These are phyloP conservation scores for Thalassarche chlororhynchos DNA, from an alignment of 2,113 vertebrate species.

Conservation along the genomic window DNA sequence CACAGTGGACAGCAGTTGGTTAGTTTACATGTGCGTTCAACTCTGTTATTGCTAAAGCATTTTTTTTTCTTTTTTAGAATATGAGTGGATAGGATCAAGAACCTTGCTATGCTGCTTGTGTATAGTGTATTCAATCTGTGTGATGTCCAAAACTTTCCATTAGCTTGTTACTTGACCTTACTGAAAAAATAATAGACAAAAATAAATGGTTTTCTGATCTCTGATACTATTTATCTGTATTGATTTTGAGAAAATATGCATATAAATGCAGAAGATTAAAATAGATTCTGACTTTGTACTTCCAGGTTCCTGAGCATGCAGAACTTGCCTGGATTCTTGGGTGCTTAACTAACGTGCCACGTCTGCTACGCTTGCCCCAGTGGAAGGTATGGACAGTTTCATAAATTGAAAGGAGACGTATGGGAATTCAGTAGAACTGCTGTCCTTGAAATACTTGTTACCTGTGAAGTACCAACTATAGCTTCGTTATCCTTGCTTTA, in stretches of 20 bases:
- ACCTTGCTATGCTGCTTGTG: background rate
- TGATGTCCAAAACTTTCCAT: background rate
- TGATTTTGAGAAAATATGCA: background rate
- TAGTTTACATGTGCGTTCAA: background rate
- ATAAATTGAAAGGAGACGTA: background rate
- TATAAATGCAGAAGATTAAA: background rate
- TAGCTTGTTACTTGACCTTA: background rate
- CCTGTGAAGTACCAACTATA: background rate
- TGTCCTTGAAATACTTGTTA: background rate
- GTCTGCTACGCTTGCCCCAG: conserved; percentile 90
- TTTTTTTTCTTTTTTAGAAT: background rate
- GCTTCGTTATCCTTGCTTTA: background rate
- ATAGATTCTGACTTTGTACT: background rate
- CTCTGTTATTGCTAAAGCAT: background rate
- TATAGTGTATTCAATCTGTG: background rate
- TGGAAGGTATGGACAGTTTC: conserved; percentile 86
- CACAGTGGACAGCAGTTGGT: background rate
- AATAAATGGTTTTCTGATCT: background rate
- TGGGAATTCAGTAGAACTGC: background rate
- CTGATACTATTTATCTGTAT: background rate
- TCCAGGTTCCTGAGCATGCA: conserved; percentile 88
- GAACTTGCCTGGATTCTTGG: conserved; percentile 93
- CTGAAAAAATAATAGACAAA: background rate
- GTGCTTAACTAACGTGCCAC: conserved; percentile 90
- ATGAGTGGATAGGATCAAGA: background rate